These are phyloP conservation scores for Eilema sororculum DNA, from an alignment of 2,888 invertebrate genomes.

Conservation along the genomic window DNA sequence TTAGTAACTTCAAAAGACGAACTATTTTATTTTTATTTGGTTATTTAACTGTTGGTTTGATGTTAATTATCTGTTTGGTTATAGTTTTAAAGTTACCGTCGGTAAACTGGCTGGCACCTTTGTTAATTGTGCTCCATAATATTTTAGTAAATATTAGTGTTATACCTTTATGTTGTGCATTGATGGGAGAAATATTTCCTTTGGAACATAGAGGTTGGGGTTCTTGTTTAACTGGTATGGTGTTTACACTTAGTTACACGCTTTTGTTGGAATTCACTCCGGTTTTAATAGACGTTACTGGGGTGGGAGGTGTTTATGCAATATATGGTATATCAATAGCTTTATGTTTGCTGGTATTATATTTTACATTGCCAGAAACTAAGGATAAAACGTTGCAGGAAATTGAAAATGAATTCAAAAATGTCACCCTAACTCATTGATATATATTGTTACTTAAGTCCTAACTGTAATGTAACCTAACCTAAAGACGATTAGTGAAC, in stretches of 20 bases:
- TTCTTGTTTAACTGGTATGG: neutral
- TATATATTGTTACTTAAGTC: too few species aligned
- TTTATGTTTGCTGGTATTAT: too few species aligned
- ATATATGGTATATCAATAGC: too few species aligned
- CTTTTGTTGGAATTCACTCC: neutral
- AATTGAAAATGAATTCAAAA: constrained; percentile 11
- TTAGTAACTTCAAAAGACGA: constrained; percentile 26
- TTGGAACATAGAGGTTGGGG: neutral
- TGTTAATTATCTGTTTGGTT: neutral
- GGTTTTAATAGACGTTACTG: neutral
- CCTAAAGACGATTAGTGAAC: too few species aligned
- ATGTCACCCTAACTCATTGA: too few species aligned
- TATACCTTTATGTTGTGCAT: neutral
- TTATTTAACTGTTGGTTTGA: neutral
- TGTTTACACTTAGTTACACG: neutral
- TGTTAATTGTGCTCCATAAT: neutral
- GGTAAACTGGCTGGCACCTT: neutral
- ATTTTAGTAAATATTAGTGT: neutral
- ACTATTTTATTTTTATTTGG: neutral
- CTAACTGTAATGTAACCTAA: too few species aligned
- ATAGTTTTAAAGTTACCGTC: neutral
- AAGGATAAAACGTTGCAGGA: too few species aligned
- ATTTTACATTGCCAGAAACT: too few species aligned
- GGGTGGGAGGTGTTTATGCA: neutral
- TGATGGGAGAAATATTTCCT: neutral